Percentiles rank a stretch among this genome's conserved stretches.
phyloP scores from a whole-genome alignment of 2,888 invertebrate species.

The Litoditis marina region DNA sequence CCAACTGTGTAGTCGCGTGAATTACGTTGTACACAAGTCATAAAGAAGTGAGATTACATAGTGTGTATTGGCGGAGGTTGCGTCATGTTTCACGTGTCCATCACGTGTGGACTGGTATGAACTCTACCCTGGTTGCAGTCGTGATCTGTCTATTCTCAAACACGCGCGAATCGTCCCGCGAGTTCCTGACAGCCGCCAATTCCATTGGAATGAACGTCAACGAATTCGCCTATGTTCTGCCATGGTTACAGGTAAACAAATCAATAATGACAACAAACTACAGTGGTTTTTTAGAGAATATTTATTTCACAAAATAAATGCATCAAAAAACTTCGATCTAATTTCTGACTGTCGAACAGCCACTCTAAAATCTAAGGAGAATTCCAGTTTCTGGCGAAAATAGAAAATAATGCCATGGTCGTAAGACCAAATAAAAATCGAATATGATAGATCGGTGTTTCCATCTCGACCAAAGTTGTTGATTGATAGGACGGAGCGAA shows the following conservation, averaged over 20 bases:
- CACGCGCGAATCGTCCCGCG: slow-evolving; percentile 35
- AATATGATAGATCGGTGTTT: too few relatives aligned
- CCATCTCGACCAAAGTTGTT: background rate
- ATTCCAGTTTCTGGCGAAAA: too few relatives aligned
- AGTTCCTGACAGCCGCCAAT: slow-evolving; percentile 41
- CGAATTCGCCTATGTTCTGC: slow-evolving; percentile 41
- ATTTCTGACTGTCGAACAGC: background rate
- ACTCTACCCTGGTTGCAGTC: slow-evolving; percentile 36
- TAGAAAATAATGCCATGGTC: too few relatives aligned
- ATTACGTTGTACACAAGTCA: background rate
- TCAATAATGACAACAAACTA: too few relatives aligned
- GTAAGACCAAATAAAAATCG: too few relatives aligned
- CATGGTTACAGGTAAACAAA: slow-evolving; percentile 36
- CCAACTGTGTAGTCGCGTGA: background rate
- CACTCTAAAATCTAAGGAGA: background rate
- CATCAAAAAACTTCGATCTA: background rate
- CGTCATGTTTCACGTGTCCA: too few relatives aligned
- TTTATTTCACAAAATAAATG: too few relatives aligned
- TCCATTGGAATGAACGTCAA: slow-evolving; percentile 32
- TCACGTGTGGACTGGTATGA: too few relatives aligned
- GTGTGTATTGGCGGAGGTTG: too few relatives aligned
- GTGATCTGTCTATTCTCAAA: slow-evolving; percentile 41
- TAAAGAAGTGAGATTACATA: background rate
- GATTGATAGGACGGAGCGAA: slow-evolving; percentile 52
- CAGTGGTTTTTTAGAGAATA: too few relatives aligned